Conservation (phyloP, 1,140 invertebrate genomes). For the Leptestheria dahalacensis region DNA sequence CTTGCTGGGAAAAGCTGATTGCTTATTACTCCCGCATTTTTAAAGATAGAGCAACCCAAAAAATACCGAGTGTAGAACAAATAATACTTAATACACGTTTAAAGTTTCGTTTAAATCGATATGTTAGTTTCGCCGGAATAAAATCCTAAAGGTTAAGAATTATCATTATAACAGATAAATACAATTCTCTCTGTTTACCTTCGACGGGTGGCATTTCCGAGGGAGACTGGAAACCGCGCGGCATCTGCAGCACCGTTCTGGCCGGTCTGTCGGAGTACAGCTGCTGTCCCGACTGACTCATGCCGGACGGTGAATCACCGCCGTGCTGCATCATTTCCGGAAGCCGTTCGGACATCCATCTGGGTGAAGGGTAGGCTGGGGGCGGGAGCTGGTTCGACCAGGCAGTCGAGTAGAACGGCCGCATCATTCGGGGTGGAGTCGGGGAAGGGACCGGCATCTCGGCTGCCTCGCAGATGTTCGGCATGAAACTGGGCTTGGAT, state of each 20-base stretch:
- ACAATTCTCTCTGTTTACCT: background rate
- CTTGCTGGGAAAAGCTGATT: too few relatives aligned
- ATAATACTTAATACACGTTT: too few relatives aligned
- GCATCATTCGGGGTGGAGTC: slow-evolving; percentile 44
- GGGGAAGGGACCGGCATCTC: slow-evolving; percentile 45
- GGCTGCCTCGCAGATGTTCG: slow-evolving; percentile 27
- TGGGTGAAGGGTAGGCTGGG: slow-evolving; percentile 13
- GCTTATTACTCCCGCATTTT: too few relatives aligned
- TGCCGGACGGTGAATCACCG: background rate
- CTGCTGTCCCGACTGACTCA: background rate
- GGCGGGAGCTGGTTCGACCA: slow-evolving; percentile 49
- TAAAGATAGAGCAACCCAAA: too few relatives aligned
- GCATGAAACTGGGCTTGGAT: slow-evolving; percentile 19
- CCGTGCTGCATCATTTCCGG: background rate
- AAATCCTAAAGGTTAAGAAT: too few relatives aligned
- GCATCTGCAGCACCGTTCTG: background rate
- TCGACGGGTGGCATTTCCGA: background rate
- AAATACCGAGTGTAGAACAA: too few relatives aligned
- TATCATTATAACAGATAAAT: too few relatives aligned
- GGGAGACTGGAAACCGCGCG: background rate
- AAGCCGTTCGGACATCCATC: background rate
- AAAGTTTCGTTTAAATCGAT: too few relatives aligned
- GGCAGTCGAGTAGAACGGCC: slow-evolving; percentile 47
- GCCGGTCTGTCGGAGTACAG: background rate
- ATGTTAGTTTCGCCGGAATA: background rate